phyloP scores from a whole-genome alignment of 2,888 invertebrate genomes.

The Monochamus alternatus region DNA sequence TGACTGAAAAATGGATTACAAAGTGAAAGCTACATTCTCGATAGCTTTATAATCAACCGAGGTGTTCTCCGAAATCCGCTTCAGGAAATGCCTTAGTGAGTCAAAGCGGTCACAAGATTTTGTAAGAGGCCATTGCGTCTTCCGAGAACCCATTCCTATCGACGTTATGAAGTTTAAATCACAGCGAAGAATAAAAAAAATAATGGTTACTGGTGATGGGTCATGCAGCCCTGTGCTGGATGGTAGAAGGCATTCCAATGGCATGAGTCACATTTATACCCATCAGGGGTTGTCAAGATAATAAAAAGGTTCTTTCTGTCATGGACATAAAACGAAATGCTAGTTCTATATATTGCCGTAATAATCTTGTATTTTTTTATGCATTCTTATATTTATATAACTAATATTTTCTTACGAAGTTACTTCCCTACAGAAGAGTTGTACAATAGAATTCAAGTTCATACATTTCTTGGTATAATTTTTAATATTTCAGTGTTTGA shows the following conservation, averaged over 20 bases:
- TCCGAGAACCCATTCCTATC: slow-evolving; percentile 15
- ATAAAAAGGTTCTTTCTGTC: too few relatives aligned
- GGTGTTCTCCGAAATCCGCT: slow-evolving; percentile 7
- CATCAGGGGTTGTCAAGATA: slow-evolving; percentile 5
- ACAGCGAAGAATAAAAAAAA: not conserved
- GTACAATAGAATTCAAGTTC: too few relatives aligned
- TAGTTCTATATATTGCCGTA: too few relatives aligned
- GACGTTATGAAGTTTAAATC: not conserved
- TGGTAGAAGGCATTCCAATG: not conserved
- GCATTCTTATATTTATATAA: too few relatives aligned
- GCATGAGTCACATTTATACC: slow-evolving; percentile 10
- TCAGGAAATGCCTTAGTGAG: slow-evolving; percentile 24
- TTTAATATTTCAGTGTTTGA: too few relatives aligned
- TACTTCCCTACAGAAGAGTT: too few relatives aligned
- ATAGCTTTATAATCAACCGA: not conserved
- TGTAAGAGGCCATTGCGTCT: slow-evolving; percentile 3
- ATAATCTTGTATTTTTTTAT: too few relatives aligned
- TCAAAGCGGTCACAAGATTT: slow-evolving; percentile 12
- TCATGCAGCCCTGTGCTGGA: not conserved
- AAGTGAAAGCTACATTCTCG: slow-evolving; percentile 12
- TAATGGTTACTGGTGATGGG: slow-evolving; percentile 6
- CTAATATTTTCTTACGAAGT: too few relatives aligned
- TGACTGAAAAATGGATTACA: not conserved
- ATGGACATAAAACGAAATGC: too few relatives aligned
- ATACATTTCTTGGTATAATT: too few relatives aligned